Base-by-base conservation (phyloP, 1,140 invertebrate genomes). In the Dendroctonus ponderosae region DNA sequence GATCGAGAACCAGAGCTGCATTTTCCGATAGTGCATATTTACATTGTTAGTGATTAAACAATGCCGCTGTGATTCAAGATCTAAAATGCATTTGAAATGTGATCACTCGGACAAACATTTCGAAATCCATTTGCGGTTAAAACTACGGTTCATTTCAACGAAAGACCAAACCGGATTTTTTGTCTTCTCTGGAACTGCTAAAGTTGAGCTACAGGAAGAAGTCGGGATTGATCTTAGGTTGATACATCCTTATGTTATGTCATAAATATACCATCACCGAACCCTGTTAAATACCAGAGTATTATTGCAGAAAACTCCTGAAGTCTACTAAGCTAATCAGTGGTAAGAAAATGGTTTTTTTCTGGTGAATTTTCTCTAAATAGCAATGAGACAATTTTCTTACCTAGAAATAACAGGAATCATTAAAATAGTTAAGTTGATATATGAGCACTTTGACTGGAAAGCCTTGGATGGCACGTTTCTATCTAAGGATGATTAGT, bases 21-120 rank as follows among this genome's bases (percentile, higher is more conserved):
- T 76, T 75, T 49, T 39, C 53, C 11, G 11, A 56, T 11, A 15
- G 37, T 41, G 56, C 39, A 44, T 76, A 74, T 76, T 44, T 74
- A 76, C 72, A 76, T 62, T 56, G 38, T 49, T 50, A 50, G 26
- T 61, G 43, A 61, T 62, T 60, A 69, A 40, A 58, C 6, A 73
- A 76, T 75, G 75, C 70, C 37, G 56, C 67, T 73, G 69, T 76
- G 73, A 76, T 75, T 74, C 75, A 76, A 67, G 70, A 76, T 66
- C 75, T 46, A 46, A 66, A 71, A 50, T 40, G 26, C n/a, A 59
- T 43, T 59, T 62, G 42, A 69, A 39, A 42, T 46, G 46, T 26
- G 52, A 59, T 7, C 52, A 56, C 40, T 14, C 15, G 40, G 57
- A 52, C 14, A 38, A 8, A 12, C 38, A 49, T 50, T 61, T 37